These are phyloP conservation scores for Oreortyx pictus DNA, from an alignment of 2,797 vertebrate genomes.

Conservation along the genomic window DNA sequence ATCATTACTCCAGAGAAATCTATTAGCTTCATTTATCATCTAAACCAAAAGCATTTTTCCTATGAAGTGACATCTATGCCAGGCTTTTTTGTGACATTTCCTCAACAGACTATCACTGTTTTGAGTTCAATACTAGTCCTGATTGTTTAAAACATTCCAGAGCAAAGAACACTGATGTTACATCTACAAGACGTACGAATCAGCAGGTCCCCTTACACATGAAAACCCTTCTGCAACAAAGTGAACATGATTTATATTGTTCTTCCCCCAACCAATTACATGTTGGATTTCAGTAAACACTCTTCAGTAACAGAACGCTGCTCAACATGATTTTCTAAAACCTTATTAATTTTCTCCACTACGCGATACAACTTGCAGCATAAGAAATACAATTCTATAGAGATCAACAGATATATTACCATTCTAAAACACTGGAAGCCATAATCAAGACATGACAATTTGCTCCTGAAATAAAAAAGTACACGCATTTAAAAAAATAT, in stretches of 20 bases:
- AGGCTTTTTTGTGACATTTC: neutral
- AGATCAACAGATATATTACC: neutral
- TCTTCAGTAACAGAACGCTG: neutral
- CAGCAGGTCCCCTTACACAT: neutral
- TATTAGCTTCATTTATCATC: neutral
- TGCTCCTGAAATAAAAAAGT: slow-evolving; percentile 51
- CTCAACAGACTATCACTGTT: neutral
- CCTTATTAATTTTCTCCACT: slow-evolving; percentile 12
- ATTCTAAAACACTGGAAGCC: slow-evolving; percentile 34
- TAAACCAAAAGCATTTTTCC: neutral
- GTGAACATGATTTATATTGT: neutral
- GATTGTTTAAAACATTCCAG: slow-evolving; percentile 8
- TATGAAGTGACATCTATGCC: neutral
- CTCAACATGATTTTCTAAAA: slow-evolving; percentile 15
- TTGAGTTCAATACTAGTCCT: neutral
- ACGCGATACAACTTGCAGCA: slow-evolving; percentile 3
- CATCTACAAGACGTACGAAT: neutral
- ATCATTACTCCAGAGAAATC: neutral
- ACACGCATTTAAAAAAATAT: slow-evolving; percentile 38
- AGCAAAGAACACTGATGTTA: neutral
- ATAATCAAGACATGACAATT: slow-evolving; percentile 10
- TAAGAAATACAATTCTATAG: neutral
- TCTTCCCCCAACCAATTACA: neutral
- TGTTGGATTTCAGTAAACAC: neutral
- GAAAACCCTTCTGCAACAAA: neutral